Evolutionary conservation across 37 sponge, comb jelly and placozoan genomes (phyloP).

Genomic region (Mnemiopsis leidyi): DNA sequence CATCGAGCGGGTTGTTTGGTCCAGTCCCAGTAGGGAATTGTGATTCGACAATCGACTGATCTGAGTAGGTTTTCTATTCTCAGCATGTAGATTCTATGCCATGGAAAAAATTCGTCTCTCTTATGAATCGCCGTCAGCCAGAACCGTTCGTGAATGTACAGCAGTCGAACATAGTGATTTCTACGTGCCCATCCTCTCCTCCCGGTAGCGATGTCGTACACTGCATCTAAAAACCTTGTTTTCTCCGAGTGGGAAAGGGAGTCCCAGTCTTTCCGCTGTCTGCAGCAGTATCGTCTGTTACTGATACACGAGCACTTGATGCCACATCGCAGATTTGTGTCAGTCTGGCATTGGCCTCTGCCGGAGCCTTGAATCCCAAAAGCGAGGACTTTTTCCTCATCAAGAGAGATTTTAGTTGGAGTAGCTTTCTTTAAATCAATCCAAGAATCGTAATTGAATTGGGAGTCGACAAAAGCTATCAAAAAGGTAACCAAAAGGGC

Average conservation of each 20-base stretch:
- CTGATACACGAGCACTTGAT: background rate
- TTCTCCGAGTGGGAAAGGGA: background rate
- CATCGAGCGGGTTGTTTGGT: background rate
- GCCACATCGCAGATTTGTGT: background rate
- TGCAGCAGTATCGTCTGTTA: constrained; percentile 2
- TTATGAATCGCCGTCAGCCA: background rate
- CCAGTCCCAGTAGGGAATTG: constrained; percentile 61
- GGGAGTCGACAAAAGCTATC: background rate
- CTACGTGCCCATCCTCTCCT: background rate
- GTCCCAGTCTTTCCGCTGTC: constrained; percentile 56
- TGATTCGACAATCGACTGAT: background rate
- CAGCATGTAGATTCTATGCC: constrained; percentile 48
- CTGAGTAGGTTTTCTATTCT: constrained; percentile 32
- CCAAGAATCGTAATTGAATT: background rate
- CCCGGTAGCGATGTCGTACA: background rate
- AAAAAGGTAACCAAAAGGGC: too few species aligned
- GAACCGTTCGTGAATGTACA: constrained; percentile 3
- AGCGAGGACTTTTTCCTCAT: background rate
- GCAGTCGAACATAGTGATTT: background rate
- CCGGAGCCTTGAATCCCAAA: background rate
- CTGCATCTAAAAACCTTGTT: background rate
- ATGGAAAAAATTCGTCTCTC: constrained; percentile 16
- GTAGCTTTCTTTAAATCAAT: background rate
- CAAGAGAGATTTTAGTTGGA: background rate
- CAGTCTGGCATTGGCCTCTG: background rate